These are phyloP conservation scores for Polyergus mexicanus DNA, from an alignment of 1,140 invertebrate species.

Conservation along the genomic window DNA sequence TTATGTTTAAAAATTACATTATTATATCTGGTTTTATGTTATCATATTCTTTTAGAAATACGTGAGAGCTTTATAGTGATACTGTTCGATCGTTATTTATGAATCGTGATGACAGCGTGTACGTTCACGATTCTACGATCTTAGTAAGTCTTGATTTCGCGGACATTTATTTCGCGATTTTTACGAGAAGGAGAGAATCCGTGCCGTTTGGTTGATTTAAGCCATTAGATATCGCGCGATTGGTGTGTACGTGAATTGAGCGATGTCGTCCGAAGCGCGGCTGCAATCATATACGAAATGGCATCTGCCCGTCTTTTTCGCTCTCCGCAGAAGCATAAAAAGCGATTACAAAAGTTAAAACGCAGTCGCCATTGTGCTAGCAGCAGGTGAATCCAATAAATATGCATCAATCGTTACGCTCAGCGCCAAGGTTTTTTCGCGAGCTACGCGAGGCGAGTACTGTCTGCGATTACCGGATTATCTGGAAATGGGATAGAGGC, in stretches of 20 bases:
- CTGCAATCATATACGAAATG: conserved; percentile 29
- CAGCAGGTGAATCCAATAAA: conserved; percentile 69
- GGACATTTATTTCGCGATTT: conserved; percentile 43
- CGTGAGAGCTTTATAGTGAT: conserved; percentile 3
- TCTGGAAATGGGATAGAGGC: not conserved
- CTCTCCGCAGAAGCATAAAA: conserved; percentile 36
- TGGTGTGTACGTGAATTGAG: conserved; percentile 35
- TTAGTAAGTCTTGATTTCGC: conserved; percentile 51
- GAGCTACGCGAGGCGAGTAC: conserved; percentile 36
- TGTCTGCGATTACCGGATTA: not conserved
- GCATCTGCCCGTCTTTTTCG: not conserved
- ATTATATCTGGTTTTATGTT: not conserved
- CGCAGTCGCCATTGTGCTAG: conserved; percentile 32
- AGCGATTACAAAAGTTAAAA: conserved; percentile 54
- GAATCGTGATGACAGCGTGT: conserved; percentile 40
- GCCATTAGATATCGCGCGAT: conserved; percentile 35
- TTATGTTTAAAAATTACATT: conserved; percentile 1
- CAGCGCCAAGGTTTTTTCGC: conserved; percentile 56
- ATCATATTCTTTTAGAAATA: conserved; percentile 2
- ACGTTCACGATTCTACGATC: not conserved
- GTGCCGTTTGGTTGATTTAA: conserved; percentile 40
- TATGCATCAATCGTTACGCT: conserved; percentile 64
- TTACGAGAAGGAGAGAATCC: conserved; percentile 41
- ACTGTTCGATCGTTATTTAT: conserved; percentile 44
- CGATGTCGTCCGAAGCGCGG: conserved; percentile 15